Conservation (phyloP, 1,140 invertebrate genomes). For the Rhizoglyphus robini region DNA sequence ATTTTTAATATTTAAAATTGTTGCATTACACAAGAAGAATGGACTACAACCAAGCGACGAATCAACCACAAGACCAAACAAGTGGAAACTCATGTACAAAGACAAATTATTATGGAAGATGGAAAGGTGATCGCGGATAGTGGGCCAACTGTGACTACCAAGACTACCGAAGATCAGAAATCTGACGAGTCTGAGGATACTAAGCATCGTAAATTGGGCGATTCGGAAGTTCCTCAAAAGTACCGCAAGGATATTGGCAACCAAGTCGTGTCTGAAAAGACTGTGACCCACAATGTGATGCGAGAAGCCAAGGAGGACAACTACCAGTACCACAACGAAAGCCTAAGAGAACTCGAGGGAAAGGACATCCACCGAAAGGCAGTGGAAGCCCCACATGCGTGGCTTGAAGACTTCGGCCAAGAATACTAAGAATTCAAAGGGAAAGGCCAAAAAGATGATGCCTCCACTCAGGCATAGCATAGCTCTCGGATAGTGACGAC, state of each 20-base stretch:
- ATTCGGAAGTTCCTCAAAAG: slow-evolving; percentile 18
- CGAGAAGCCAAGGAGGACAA: slow-evolving; percentile 29
- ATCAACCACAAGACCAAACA: slow-evolving; percentile 36
- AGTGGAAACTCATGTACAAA: slow-evolving; percentile 71
- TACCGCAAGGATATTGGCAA: slow-evolving; percentile 10
- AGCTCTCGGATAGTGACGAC: slow-evolving; percentile 18
- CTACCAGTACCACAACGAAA: slow-evolving; percentile 29
- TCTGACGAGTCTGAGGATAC: slow-evolving; percentile 46
- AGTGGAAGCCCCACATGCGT: slow-evolving; percentile 23
- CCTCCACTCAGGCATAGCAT: slow-evolving; percentile 24
- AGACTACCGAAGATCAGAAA: slow-evolving; percentile 71
- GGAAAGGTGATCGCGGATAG: slow-evolving; percentile 73
- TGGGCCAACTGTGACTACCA: slow-evolving; percentile 72
- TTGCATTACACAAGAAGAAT: slow-evolving; percentile 20
- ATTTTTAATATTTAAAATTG: too few species aligned
- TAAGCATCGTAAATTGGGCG: slow-evolving; percentile 10
- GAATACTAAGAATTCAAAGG: not conserved
- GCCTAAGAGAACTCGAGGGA: slow-evolving; percentile 25
- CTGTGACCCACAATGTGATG: slow-evolving; percentile 25
- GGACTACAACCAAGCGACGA: slow-evolving; percentile 19
- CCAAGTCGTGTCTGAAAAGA: slow-evolving; percentile 28
- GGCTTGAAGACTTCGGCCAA: slow-evolving; percentile 9
- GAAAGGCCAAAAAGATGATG: slow-evolving; percentile 18
- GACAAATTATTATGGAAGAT: slow-evolving; percentile 74
- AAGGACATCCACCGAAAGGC: slow-evolving; percentile 26